phyloP scores from a whole-genome alignment of 2,797 vertebrate genomes.

The Prionace glauca region DNA sequence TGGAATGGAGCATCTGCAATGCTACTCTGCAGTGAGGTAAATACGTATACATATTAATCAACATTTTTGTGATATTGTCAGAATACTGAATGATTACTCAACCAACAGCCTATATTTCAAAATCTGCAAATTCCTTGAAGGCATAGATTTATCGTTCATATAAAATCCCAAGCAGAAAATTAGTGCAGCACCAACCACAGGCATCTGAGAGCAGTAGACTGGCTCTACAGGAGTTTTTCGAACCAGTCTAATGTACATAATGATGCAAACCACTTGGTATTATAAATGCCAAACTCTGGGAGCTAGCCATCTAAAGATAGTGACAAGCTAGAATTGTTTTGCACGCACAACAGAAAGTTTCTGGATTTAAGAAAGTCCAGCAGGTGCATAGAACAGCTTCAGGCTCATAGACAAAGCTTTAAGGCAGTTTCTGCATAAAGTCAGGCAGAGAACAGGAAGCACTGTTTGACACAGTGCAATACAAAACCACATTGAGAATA shows the following conservation, averaged over 20 bases:
- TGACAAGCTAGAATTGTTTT: too few species aligned
- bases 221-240: too few species aligned
- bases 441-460: not conserved
- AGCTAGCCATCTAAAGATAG: too few species aligned
- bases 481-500: not conserved
- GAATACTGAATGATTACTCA: not conserved
- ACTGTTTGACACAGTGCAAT: not conserved
- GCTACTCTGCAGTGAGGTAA: not conserved
- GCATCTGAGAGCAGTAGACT: not conserved
- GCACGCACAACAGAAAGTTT: not conserved
- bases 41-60: not conserved
- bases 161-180: not conserved
- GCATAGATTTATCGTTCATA: not conserved
- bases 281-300: too few species aligned
- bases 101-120: not conserved
- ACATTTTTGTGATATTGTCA: not conserved
- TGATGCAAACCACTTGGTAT: too few species aligned
- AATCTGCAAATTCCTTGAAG: not conserved
- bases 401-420: not conserved
- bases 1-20: not conserved
- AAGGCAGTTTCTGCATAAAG: not conserved
- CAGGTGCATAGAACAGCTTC: not conserved
- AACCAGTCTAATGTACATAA: too few species aligned
- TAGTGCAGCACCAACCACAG: not conserved
- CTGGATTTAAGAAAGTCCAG: not conserved